A percentile compares a stretch with the other conserved stretches of the same genome.
Conservation (phyloP, 37 sponge, comb jelly and placozoan species). For the Petrosia ficiformis region DNA sequence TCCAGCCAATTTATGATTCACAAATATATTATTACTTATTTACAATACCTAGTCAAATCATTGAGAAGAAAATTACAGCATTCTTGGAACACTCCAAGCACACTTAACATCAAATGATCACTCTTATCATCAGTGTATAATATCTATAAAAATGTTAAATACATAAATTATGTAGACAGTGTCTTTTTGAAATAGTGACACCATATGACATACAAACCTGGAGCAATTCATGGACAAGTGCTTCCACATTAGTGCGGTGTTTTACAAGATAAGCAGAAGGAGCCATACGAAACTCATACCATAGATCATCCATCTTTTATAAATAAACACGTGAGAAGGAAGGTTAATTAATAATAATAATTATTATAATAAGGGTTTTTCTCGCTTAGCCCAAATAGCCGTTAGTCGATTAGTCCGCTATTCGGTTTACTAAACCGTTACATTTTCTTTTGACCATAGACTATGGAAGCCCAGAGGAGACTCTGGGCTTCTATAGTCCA, state of each 20-base stretch:
- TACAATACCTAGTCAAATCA: background rate
- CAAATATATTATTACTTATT: too few species aligned
- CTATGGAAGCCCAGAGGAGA: too few species aligned
- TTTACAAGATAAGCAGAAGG: slow-evolving; percentile 21
- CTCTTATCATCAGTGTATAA: background rate
- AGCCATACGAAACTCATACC: slow-evolving; percentile 23
- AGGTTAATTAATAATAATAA: too few species aligned
- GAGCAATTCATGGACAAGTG: slow-evolving; percentile 14
- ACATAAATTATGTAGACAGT: background rate
- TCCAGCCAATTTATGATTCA: too few species aligned
- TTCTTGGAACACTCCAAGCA: background rate
- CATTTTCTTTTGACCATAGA: too few species aligned
- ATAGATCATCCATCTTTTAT: slow-evolving; percentile 37
- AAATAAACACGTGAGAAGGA: too few species aligned
- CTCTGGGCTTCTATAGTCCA: too few species aligned
- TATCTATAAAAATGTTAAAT: background rate
- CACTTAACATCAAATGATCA: background rate
- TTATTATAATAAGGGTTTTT: too few species aligned
- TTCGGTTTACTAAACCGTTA: too few species aligned
- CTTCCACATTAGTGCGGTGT: background rate
- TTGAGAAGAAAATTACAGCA: background rate
- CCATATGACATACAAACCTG: too few species aligned
- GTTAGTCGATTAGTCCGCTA: too few species aligned
- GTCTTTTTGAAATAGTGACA: background rate
- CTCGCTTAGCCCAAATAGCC: too few species aligned